A percentile compares a stretch with the other conserved stretches of the same genome.
These are phyloP conservation scores for Potorous gilbertii DNA, from an alignment of 2,797 vertebrate genomes.

Conservation along the genomic window DNA sequence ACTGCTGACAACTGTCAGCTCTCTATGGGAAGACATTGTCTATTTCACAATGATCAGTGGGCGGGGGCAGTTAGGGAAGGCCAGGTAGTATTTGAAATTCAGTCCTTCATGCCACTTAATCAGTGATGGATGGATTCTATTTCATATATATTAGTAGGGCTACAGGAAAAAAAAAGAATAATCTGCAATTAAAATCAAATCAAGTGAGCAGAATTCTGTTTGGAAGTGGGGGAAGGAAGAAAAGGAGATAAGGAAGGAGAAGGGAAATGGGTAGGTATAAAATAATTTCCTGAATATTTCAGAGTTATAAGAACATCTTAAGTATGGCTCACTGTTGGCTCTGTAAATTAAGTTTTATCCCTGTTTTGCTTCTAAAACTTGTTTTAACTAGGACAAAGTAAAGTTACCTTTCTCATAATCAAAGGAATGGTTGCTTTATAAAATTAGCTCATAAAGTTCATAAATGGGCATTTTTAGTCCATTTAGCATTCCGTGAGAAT, in stretches of 20 bases:
- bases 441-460: too few relatives aligned
- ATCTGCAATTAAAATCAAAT: slow-evolving; percentile 75
- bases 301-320: not conserved
- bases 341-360: not conserved
- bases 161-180: slow-evolving; percentile 33
- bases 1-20: not conserved
- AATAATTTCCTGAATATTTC: not conserved
- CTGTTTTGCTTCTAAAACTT: slow-evolving; percentile 14
- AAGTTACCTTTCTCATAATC: too few relatives aligned
- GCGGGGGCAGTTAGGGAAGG: slow-evolving; percentile 33
- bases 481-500: too few relatives aligned
- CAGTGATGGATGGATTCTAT: slow-evolving; percentile 65
- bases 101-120: slow-evolving; percentile 13
- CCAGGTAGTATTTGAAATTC: slow-evolving; percentile 68
- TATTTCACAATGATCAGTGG: slow-evolving; percentile 60
- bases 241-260: not conserved
- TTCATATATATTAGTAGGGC: slow-evolving; percentile 61
- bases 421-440: too few relatives aligned
- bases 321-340: slow-evolving; percentile 4
- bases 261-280: not conserved
- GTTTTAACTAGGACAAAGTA: slow-evolving; percentile 30
- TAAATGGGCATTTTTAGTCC: too few relatives aligned
- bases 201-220: slow-evolving; percentile 18
- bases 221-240: too few relatives aligned
- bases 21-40: not conserved